Base-by-base conservation (phyloP, 2,797 vertebrate genomes). In the Holocentrus rufus region DNA sequence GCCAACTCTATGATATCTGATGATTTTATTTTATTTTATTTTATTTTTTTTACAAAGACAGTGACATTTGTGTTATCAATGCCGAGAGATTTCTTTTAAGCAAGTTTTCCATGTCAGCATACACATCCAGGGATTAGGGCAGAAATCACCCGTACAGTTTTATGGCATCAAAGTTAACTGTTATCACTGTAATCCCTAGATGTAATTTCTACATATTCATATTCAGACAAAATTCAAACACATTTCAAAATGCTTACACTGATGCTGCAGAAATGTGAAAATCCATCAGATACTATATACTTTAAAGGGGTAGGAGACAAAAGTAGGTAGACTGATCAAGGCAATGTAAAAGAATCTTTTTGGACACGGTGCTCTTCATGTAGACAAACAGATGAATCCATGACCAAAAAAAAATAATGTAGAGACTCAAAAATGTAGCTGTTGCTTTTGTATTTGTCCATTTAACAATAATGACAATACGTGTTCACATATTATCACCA, bases 391-490 rank as follows among this genome's bases (percentile, higher is more conserved):
- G 17, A 77, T 73, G 15, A 56, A 31, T 10, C 17, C 14, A 30
- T 18, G 13, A 30, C 14, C 0, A 27, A 27, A 27, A 27, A 27
- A 27, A 47, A 47, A 18, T 47, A 17, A 47, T 15, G 14, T 15
- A 14, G 39, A 44, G 39, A 44, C 42, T 44, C 9, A 11, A 42
- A 42, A 53, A 7, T 1, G 1, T 11, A 4, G 50, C 20, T 8
- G 7, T 22, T 11, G 39, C 55, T 60, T 71, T 80, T 53, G 25
- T 66, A 74, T 76, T 79, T 56, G 46, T 55, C 18, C 42, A 42
- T 42, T n/a, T 9, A 49, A 1, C 53, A 59, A 1, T 34, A 70
- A 61, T 36, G 62, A 14, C 25, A 18, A 2, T 27, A 42, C 42
- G 23, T 39, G 31, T 59, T 74, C 15, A 47, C 47, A 14, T 13